These are phyloP conservation scores for Syrphus vitripennis DNA, from an alignment of 2,888 invertebrate species.

Conservation along the genomic window DNA sequence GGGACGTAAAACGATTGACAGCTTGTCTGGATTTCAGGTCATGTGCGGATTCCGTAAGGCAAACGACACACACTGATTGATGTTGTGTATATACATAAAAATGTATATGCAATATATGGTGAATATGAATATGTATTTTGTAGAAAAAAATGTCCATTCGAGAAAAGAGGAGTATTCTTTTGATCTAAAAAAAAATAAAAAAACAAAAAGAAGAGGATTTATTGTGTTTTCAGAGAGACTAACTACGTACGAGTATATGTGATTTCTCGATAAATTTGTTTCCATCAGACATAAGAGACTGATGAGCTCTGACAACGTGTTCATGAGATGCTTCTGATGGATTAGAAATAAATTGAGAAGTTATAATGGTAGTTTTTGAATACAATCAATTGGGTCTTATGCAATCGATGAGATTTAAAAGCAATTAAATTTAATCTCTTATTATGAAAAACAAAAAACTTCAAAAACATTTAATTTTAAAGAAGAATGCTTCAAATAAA, in stretches of 20 bases:
- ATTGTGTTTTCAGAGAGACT: conserved; percentile 1
- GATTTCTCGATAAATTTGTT: conserved; percentile 10
- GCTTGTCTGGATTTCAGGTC: conserved; percentile 40
- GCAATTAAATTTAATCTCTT: not conserved
- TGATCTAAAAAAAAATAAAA: conserved; percentile 8
- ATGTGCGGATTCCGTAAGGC: conserved; percentile 6
- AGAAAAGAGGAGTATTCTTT: not conserved
- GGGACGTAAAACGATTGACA: conserved; percentile 31
- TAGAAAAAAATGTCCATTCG: not conserved
- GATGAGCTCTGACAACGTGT: not conserved
- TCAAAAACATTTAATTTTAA: no score
- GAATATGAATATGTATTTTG: not conserved
- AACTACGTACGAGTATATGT: not conserved
- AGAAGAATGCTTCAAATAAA: no score
- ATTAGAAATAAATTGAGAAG: conserved; percentile 17
- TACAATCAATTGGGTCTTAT: not conserved
- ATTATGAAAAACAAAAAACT: not conserved
- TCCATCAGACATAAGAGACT: not conserved
- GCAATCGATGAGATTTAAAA: not conserved
- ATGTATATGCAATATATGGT: not conserved
- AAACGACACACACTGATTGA: conserved; percentile 14
- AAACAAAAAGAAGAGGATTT: conserved; percentile 8
- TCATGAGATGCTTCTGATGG: not conserved
- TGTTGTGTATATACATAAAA: not conserved
- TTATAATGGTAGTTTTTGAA: not conserved